Evolutionary conservation across 2,113 vertebrate species (phyloP), one percentile per base, ranked within the genome.

Genomic region (Grus americana): DNA sequence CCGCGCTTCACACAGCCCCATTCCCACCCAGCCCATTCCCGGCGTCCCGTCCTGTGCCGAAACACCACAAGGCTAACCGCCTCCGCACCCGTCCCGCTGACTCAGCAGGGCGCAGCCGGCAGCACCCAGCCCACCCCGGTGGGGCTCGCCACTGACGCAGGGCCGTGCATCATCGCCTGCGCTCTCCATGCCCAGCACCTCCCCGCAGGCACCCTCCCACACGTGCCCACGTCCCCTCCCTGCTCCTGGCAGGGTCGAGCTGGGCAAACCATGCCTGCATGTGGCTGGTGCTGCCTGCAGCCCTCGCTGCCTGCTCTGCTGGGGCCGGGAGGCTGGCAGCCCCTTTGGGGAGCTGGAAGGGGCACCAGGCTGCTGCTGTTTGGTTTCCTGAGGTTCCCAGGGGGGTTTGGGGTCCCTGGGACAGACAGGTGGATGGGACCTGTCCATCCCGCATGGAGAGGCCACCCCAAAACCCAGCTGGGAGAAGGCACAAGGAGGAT

Each of bases 111-210:
- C 0, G 58, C 82, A 70, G 92, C 78, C 23, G 6, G 58, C 65
- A 49, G 88, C 88, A 32, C 88, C 55, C 61, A 26, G 74, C 73
- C 68, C 34, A 5, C 47, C 52, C 18, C 3, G 3, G 27, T 6
- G 44, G 54, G 58, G 44, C 44, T 57, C 6, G 1, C 42, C 1
- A 15, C 29, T 54, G 78, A 55, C 7, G 10, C 61, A 47, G 5
- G 8, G 26, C 58, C 2, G 1, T 1, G 5, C 81, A 14, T 50
- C 6, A 14, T 46, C 6, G 2, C n/a, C 55, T 1, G 0, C 2
- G 1, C 3, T 13, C 42, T 78, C 66, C 0, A 0, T 55, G 52
- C 75, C 58, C 19, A 0, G 22, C 82, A 54, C 18, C 63, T 27
- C 42, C 54, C 52, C 2, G 5, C 2, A 2, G 46, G 68, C 68